These are phyloP conservation scores for Cryptus viduatorius DNA, from an alignment of 2,888 invertebrate species.

Conservation along the genomic window DNA sequence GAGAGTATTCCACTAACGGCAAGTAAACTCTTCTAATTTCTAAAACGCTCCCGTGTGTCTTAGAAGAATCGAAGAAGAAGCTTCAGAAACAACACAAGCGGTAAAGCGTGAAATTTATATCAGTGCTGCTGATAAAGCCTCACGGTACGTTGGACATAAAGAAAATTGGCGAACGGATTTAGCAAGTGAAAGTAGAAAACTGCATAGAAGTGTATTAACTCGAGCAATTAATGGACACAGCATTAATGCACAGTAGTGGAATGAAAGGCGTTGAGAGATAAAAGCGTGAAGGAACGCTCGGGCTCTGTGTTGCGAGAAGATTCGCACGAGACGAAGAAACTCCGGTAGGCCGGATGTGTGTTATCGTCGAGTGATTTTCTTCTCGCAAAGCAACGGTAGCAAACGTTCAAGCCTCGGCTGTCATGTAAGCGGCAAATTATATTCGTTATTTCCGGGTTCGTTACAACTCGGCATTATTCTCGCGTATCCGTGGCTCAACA, in stretches of 20 bases:
- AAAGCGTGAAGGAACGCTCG: slow-evolving; percentile 45
- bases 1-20: neutral
- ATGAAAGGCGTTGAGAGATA: slow-evolving; percentile 20
- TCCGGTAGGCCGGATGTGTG: slow-evolving; percentile 57
- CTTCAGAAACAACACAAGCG: slow-evolving; percentile 32
- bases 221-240: slow-evolving; percentile 48
- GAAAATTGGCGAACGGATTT: slow-evolving; percentile 51
- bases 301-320: slow-evolving; percentile 38
- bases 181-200: slow-evolving; percentile 63
- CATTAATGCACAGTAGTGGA: slow-evolving; percentile 2
- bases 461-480: slow-evolving; percentile 37
- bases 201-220: slow-evolving; percentile 42
- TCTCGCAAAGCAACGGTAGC: slow-evolving; percentile 31
- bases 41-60: slow-evolving; percentile 28
- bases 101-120: slow-evolving; percentile 46
- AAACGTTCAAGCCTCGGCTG: slow-evolving; percentile 43
- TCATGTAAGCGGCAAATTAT: slow-evolving; percentile 26
- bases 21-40: slow-evolving; percentile 41
- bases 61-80: neutral
- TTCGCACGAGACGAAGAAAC: slow-evolving; percentile 55
- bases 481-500: slow-evolving; percentile 50
- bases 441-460: slow-evolving; percentile 61
- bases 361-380: slow-evolving; percentile 57
- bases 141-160: neutral
- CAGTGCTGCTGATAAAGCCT: slow-evolving; percentile 9